These are phyloP conservation scores for Casuarius casuarius DNA, from an alignment of 2,113 vertebrate species.

Conservation along the genomic window DNA sequence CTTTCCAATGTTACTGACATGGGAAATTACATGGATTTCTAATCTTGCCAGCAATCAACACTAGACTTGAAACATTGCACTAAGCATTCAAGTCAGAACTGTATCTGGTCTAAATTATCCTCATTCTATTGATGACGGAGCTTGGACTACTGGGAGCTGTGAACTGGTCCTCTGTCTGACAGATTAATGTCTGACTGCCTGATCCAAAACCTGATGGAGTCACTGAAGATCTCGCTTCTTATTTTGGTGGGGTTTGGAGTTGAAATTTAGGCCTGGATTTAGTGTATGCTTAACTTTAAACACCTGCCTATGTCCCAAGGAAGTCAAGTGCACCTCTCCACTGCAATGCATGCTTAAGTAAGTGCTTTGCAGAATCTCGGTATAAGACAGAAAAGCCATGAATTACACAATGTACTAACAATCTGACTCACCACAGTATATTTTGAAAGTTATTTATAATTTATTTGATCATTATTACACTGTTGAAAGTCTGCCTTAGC, in stretches of 20 bases:
- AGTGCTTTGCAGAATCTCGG: background rate
- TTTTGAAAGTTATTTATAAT: background rate
- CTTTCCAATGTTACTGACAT: rapidly evolving
- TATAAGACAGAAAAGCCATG: background rate
- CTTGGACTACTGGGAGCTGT: background rate
- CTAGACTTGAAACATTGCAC: background rate
- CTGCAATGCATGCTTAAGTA: background rate
- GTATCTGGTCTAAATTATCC: background rate
- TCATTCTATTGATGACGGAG: rapidly evolving
- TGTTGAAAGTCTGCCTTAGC: background rate
- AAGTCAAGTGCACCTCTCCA: background rate
- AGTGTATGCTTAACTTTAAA: background rate
- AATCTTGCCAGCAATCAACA: background rate
- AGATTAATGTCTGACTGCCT: background rate
- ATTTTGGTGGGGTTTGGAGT: background rate
- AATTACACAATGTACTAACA: background rate
- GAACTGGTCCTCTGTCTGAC: background rate
- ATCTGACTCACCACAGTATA: background rate
- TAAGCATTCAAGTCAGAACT: background rate
- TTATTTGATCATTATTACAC: background rate
- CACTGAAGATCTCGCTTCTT: background rate
- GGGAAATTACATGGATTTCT: background rate
- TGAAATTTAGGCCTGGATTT: background rate
- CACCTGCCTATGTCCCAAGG: background rate
- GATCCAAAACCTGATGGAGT: background rate